These are phyloP conservation scores for Rhinoraja longicauda DNA, from an alignment of 2,797 vertebrate genomes.

Conservation along the genomic window DNA sequence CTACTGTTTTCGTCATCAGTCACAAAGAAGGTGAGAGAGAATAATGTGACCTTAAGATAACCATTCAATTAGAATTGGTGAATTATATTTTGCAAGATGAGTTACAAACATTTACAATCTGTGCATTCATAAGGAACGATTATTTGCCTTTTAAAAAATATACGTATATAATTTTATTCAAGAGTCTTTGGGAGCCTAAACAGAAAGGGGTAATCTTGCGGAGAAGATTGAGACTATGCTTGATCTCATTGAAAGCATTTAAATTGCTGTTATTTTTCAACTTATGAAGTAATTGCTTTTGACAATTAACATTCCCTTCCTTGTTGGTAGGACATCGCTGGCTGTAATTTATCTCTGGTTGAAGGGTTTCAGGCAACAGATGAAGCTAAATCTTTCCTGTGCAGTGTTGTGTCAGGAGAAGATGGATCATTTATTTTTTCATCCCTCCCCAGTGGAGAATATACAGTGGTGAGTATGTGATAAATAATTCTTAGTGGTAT, in stretches of 20 bases:
- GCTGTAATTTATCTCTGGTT: slow-evolving; percentile 74
- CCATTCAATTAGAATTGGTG: not conserved
- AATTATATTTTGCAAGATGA: not conserved
- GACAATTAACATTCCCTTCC: slow-evolving; percentile 28
- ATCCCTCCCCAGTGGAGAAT: slow-evolving; percentile 83
- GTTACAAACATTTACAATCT: not conserved
- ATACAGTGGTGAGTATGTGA: slow-evolving; percentile 73
- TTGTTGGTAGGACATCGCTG: slow-evolving; percentile 68
- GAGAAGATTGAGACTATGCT: not conserved
- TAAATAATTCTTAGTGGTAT: not conserved
- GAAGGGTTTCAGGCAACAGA: slow-evolving; percentile 74
- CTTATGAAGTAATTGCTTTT: not conserved
- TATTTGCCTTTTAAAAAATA: not conserved
- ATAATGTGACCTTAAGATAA: not conserved
- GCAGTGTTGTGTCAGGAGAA: slow-evolving; percentile 78
- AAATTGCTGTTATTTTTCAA: slow-evolving; percentile 18
- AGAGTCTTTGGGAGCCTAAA: not conserved
- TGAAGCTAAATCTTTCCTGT: slow-evolving; percentile 71
- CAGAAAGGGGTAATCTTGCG: not conserved
- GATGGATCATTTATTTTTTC: slow-evolving; percentile 84
- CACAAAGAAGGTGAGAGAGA: slow-evolving; percentile 69
- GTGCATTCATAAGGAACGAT: not conserved
- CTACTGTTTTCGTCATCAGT: slow-evolving; percentile 82
- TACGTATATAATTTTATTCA: not conserved
- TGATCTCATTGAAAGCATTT: not conserved